Evolutionary conservation across 2,888 invertebrate genomes (phyloP), one percentile per base, ranked within the genome.

Genomic region (Fragum whitleyi): DNA sequence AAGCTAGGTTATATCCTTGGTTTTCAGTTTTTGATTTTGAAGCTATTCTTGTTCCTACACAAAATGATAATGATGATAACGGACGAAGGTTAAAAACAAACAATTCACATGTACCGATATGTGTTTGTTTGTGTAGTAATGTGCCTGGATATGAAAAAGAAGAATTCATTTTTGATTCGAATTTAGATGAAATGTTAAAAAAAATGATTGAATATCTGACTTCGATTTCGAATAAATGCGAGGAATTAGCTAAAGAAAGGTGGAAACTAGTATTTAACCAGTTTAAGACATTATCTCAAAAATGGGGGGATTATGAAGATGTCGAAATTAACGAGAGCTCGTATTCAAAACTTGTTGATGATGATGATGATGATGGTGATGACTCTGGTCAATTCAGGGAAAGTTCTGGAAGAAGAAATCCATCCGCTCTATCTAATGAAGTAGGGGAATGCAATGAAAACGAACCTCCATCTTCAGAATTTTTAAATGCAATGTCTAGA

Each of bases 381-480:
- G 47, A 42, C 55, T 29, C 39, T 32, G 62, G 61, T 61, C 47
- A 47, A 21, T 5, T 11, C 70, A 29, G 62, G 23, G 51, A 21
- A n/a, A 36, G 7, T n/a, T n/a, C n/a, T n/a, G n/a, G n/a, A n/a
- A n/a, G n/a, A n/a, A n/a, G n/a, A n/a, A n/a, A n/a, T n/a, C n/a
- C n/a, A n/a, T n/a, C n/a, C n/a, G n/a, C n/a, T n/a, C n/a, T n/a
- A n/a, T n/a, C n/a, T n/a, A n/a, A n/a, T 9, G 26, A 65, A 36
- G 72, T 42, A 14, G 68, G 19, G 39, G 77, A 77, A 72, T 47
- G 39, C 1, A 42, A 47, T 47, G 72, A 65, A 21, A 72, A 14
- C 36, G 72, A 77, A 42, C 77, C 65, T 16, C 55, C 67, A n/a
- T 67, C 77, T 1, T 42, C 19, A 16, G 72, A 77, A 29, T 77